Evolutionary conservation across 2,797 vertebrate species (phyloP).

Genomic region (Diceros bicornis): DNA sequence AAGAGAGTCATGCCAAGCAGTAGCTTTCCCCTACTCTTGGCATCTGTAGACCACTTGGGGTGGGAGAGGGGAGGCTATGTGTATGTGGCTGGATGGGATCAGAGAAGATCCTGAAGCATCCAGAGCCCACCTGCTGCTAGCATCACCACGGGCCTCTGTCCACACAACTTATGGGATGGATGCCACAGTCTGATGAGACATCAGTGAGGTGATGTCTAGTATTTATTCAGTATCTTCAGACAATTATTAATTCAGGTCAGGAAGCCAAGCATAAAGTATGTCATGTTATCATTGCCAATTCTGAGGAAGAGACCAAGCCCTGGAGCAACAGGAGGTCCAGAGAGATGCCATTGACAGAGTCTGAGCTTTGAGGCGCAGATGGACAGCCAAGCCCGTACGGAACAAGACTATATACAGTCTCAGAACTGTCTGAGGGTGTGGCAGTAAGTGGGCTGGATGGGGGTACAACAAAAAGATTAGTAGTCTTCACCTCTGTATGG

Average conservation of each 20-base stretch:
- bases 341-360: neutral
- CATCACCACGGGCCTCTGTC: neutral
- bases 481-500: neutral
- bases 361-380: neutral
- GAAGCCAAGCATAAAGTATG: neutral
- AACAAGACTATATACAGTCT: neutral
- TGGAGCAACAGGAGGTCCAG: neutral
- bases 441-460: neutral
- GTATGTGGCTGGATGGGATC: neutral
- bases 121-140: neutral
- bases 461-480: neutral
- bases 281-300: neutral
- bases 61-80: neutral
- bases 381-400: neutral
- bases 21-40: neutral
- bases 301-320: neutral
- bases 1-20: neutral
- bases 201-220: neutral
- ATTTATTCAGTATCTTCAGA: neutral
- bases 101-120: conserved; percentile 34
- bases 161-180: neutral
- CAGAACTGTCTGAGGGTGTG: neutral
- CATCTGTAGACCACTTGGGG: neutral
- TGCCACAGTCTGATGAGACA: neutral
- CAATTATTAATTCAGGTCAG: neutral